Base-by-base conservation (phyloP, 2,797 vertebrate species). In the Acipenser ruthenus region DNA sequence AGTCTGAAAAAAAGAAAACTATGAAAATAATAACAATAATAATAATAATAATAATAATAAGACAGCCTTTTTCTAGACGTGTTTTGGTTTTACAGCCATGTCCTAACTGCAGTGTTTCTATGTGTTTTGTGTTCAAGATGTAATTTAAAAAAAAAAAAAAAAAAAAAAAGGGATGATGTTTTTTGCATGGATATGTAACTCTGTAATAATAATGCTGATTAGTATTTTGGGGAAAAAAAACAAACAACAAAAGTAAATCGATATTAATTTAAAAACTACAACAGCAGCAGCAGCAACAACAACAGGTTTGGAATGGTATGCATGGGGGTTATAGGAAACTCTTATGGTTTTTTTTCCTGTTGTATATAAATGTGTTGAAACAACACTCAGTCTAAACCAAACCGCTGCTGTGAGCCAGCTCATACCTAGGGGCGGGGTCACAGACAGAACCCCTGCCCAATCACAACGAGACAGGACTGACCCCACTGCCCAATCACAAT, bases 161-260 rank as follows among this genome's bases (percentile, higher is more conserved):
- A 72, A 79, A 82, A 80, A 79, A 82, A 84, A 90, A 86, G 82
- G 92, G 88, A 82, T 95, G 91, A 87, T 87, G 86, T 89, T 71
- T 91, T 86, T 84, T 95, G 94, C 93, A 95, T 95, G 94, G 88
- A 87, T 92, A 90, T 93, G 91, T 94, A 87, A 92, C 89, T 93
- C 91, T 95, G 91, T 92, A 91, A 86, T 90, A 90, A 90, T 92
- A 86, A 89, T 93, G 93, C 92, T 86, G 84, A 84, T 89, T 85
- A 88, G 88, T 62, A 51, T 75, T 67, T 8, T 80, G 70, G 79
- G 12, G 12, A 53, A 8, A 53, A 53, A 8, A 53, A 53, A 8
- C 51, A 53, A 53, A 8, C 12, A 1, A 55, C 9, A 5, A 55
- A 55, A n/a, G 52, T 37, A 37, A 37, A 37, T 37, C 23, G 23